Base-by-base conservation (phyloP, 2,888 invertebrate species). In the Lumbricus terrestris region DNA sequence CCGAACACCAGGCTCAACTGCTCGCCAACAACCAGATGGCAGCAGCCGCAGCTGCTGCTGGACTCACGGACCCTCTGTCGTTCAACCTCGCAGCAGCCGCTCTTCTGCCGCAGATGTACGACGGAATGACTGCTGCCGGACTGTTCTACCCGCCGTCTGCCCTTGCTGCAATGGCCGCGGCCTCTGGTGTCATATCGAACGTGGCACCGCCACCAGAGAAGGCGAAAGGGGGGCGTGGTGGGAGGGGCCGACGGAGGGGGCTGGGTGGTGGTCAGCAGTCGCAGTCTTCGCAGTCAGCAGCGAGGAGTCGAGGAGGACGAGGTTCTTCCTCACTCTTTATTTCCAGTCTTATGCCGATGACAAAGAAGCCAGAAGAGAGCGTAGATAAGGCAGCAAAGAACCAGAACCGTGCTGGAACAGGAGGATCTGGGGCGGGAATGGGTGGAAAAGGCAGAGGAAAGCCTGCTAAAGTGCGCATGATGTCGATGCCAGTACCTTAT, bases 51-150 rank as follows among this genome's bases (percentile, higher is more conserved):
- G 83, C 90, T 5, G 83, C 37, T 20, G 85, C 82, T n/a, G 83
- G 47, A 34, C 54, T 89, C n/a, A 38, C 88, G 33, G 90, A 90
- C 82, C 89, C 90, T n/a, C 88, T 89, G 16, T 90, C 90, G 29
- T 42, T 88, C 33, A 88, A 82, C 69, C 89, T 90, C 29, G 90
- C 90, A 40, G 91, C 91, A 20, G 92, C 92, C 15, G 91, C 91
- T 33, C 90, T 92, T 90, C 91, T 92, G 90, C 92, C 92, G 1
- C 92, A 90, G n/a, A 91, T 92, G 92, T 91, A 91, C 88, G 92
- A 92, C 85, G 90, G 89, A 83, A 88, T 82, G 34, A 69, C 34
- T 15, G 40, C 34, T 15, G 40, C 90, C 37, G 88, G 91, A 15
- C 90, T 92, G 90, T 91, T 92, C 38, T 82, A 92, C 38, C 91